Percentiles rank a stretch among this genome's conserved stretches.
phyloP scores from a whole-genome alignment of 2,113 vertebrate genomes.

The Bubo scandiacus region DNA sequence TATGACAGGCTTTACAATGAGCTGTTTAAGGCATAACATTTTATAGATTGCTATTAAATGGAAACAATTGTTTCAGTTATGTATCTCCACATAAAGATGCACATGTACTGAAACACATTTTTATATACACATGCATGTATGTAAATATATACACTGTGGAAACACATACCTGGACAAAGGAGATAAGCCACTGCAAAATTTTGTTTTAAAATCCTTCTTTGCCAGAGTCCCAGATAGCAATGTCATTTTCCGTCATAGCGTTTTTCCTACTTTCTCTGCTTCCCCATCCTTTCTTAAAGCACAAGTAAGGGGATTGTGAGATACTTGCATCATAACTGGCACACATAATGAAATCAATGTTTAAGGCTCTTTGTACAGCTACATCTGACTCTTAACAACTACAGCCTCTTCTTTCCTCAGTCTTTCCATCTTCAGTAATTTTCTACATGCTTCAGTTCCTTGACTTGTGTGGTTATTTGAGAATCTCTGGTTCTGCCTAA shows the following conservation, averaged over 20 bases:
- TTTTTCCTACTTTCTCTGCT: neutral
- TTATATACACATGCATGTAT: neutral
- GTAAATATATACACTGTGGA: neutral
- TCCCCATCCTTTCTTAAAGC: neutral
- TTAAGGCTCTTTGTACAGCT: neutral
- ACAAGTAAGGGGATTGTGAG: neutral
- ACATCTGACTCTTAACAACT: neutral
- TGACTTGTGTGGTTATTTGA: neutral
- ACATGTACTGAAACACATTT: neutral
- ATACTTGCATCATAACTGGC: neutral
- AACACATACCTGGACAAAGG: neutral
- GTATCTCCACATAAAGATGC: neutral
- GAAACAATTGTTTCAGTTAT: conserved; percentile 20
- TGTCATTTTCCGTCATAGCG: neutral
- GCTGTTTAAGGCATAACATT: neutral
- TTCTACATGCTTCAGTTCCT: neutral
- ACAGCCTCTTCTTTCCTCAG: neutral
- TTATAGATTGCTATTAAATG: neutral
- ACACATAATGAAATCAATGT: neutral
- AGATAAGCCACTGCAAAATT: neutral
- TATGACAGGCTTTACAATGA: neutral
- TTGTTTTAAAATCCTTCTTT: neutral
- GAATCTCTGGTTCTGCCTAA: neutral
- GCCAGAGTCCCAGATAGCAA: neutral
- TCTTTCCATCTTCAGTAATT: neutral